A percentile compares a stretch with the other conserved stretches of the same genome.
phyloP scores from a whole-genome alignment of 2,113 vertebrate species.

The Varanus komodoensis region DNA sequence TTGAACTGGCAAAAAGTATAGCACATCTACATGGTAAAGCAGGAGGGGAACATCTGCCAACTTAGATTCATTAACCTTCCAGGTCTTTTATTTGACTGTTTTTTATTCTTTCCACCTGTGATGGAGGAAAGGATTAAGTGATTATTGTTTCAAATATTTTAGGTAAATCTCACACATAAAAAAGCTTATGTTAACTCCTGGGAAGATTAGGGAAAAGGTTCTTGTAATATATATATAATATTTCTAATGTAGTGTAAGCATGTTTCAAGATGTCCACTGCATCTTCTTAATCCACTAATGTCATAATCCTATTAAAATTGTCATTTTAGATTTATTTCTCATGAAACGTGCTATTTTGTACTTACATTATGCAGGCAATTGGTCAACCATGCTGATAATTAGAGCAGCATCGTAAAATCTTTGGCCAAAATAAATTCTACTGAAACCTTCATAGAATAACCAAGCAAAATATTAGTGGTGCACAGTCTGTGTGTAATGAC shows the following conservation, averaged over 20 bases:
- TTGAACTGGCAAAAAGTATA: neutral
- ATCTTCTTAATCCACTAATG: constrained; percentile 11
- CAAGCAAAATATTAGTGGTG: neutral
- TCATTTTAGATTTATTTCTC: neutral
- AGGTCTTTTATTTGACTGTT: neutral
- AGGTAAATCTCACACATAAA: neutral
- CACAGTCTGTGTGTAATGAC: neutral
- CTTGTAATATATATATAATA: neutral
- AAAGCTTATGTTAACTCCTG: neutral
- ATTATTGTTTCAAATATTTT: constrained; percentile 17
- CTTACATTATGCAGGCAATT: neutral
- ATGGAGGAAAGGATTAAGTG: neutral
- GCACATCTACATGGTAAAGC: neutral
- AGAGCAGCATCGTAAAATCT: neutral
- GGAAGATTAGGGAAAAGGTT: neutral
- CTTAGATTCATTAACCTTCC: neutral
- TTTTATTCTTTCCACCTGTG: neutral
- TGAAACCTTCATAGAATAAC: neutral
- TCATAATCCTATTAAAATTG: constrained; percentile 2
- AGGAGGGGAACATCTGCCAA: neutral
- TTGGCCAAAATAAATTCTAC: neutral
- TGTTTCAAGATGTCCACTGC: constrained; percentile 7
- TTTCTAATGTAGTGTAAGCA: neutral
- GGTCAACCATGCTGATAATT: neutral
- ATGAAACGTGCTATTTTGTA: constrained; percentile 6